Base-by-base conservation (phyloP, 2,113 vertebrate species). In the Marmota monax region DNA sequence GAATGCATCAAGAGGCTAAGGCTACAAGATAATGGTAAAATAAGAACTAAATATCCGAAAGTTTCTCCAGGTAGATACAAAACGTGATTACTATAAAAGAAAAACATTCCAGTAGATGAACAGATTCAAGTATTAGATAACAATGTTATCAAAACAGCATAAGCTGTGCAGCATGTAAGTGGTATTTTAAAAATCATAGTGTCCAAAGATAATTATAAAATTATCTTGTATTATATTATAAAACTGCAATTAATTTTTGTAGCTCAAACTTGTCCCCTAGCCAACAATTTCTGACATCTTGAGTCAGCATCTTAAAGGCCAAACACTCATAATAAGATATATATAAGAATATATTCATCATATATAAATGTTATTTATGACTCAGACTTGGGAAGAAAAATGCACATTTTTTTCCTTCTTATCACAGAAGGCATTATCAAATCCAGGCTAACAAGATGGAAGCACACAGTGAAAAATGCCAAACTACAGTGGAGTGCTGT, bases 171-270 rank as follows among this genome's bases (percentile, higher is more conserved):
- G 72, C 48, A 39, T 32, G 6, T 56, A 96, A 91, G 65, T 92
- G 34, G 39, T 34, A 65, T 83, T 95, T 95, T 76, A 96, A 88
- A 20, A 78, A 84, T 73, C 16, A 90, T 84, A 45, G 88, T 51
- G 34, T 42, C 18, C 17, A 70, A 79, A 97, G 45, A 73, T 32
- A 86, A 27, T 63, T 63, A 27, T 63, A 63, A 63, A 63, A 63
- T 23, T 27, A 63, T 63, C 61, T 63, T 63, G 39, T 32, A 80
- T n/a, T 65, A 67, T 51, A 20, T 22, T 92, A 86, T 61, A 90
- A 93, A 91, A 89, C 88, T 56, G 53, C 4, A 73, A 80, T 42
- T 69, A 45, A 70, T 39, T 91, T 95, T 82, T 67, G 4, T 32
- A 77, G 45, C 39, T 91, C 48, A 88, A 85, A 69, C n/a, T 85